Base-by-base conservation (phyloP, 2,113 vertebrate genomes). In the Hippocampus abdominalis region DNA sequence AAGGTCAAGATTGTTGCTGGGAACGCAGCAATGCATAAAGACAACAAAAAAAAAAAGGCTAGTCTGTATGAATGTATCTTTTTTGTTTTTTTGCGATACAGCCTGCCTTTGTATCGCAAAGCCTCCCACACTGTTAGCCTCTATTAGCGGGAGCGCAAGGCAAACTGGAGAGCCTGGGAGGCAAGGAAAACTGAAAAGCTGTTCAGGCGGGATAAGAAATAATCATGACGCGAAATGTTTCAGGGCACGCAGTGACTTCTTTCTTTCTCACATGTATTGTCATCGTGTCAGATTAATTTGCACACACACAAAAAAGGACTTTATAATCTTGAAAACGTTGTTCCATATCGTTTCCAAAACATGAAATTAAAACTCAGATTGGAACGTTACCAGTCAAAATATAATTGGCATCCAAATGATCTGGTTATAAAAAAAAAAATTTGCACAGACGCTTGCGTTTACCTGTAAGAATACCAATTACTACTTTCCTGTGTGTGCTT, bases 201-300 rank as follows among this genome's bases (percentile, higher is more conserved):
- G 54, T 27, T 57, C 25, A 27, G 54, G 12, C 54, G 15, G 54
- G 25, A 57, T 57, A 57, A 57, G 54, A 57, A 25, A 57, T 57
- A 57, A 27, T 57, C 54, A 57, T 25, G 54, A 57, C 11, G 13
- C 12, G 25, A 4, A 57, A 13, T 57, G 54, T 57, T 57, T 57
- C 25, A 57, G 54, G 54, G 54, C 54, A 25, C 27, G 54, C 23
- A 27, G 54, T 13, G 23, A 25, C 46, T 49, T 49, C 42, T n/a
- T 54, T 54, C 51, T 54, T 54, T 54, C 51, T n/a, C n/a, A 54
- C 23, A 54, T 54, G 51, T 54, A n/a, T 54, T 54, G 9, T 54
- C 20, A 11, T 11, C 11, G 40, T 44, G 42, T 44, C 42, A 44
- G 42, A 44, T 42, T 42, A 42, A 10, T 42, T 42, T 44, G 42